Percentiles rank a stretch among this genome's conserved stretches.
Conservation (phyloP, 2,113 vertebrate genomes). For the Paraplagusia blochii region DNA sequence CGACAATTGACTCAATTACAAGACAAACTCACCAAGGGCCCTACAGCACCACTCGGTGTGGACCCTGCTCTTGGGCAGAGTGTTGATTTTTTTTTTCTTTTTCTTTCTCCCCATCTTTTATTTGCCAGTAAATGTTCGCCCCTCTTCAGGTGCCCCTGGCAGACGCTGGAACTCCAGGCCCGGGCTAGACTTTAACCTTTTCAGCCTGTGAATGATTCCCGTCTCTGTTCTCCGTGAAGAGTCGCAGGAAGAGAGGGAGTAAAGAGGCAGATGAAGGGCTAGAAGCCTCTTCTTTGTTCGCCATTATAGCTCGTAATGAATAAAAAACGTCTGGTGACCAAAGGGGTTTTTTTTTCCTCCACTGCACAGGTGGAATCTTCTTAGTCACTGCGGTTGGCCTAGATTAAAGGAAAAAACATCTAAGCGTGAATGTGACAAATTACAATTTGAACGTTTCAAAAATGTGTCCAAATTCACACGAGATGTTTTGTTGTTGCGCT, state of each 20-base stretch:
- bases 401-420: background rate
- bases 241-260: constrained; percentile 44
- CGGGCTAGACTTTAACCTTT: constrained; percentile 73
- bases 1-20: constrained; percentile 89
- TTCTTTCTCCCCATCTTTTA: constrained; percentile 51
- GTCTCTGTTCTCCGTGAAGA: constrained; percentile 47
- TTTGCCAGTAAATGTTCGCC: constrained; percentile 75
- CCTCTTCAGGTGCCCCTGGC: constrained; percentile 78
- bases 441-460: background rate
- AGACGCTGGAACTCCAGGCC: constrained; percentile 55
- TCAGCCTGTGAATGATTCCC: constrained; percentile 63
- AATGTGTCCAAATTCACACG: too few relatives aligned
- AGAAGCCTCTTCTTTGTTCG: constrained; percentile 62
- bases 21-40: constrained; percentile 82
- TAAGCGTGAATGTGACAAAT: background rate
- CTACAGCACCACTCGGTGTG: constrained; percentile 72
- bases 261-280: constrained; percentile 65
- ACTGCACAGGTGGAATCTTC: constrained; percentile 49
- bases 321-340: constrained; percentile 67
- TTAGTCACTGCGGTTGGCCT: constrained; percentile 1
- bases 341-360: constrained; percentile 20
- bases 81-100: constrained; percentile 67
- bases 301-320: constrained; percentile 68
- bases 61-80: constrained; percentile 69
- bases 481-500: too few relatives aligned